Percentiles rank a stretch among this genome's conserved stretches.
Conservation (phyloP, 2,113 vertebrate species). For the Gadus macrocephalus region DNA sequence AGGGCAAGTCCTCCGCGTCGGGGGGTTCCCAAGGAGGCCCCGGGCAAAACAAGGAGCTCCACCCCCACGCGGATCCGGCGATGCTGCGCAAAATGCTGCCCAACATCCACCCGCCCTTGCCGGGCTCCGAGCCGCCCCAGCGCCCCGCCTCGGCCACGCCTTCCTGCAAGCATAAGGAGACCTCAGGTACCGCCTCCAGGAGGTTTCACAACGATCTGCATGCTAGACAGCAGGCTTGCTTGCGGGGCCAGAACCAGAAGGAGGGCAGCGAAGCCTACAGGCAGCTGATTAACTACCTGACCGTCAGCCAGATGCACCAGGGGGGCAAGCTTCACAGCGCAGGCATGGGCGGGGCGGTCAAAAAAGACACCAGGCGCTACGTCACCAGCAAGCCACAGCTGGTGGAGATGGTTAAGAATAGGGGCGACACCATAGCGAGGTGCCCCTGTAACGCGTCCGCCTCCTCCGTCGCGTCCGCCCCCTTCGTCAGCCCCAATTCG, state of each 20-base stretch:
- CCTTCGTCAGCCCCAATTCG: conserved; percentile 54
- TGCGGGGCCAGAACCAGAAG: conserved; percentile 62
- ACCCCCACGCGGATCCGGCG: conserved; percentile 82
- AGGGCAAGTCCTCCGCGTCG: conserved; percentile 58
- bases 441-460: conserved; percentile 64
- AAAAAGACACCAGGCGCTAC: conserved; percentile 67
- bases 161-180: conserved; percentile 88
- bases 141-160: conserved; percentile 78
- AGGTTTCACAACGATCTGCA: conserved; percentile 64
- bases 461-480: conserved; percentile 43
- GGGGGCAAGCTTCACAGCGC: conserved; percentile 67
- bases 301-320: conserved; percentile 74
- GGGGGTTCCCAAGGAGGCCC: conserved; percentile 62
- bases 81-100: conserved; percentile 86
- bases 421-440: conserved; percentile 53
- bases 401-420: conserved; percentile 64
- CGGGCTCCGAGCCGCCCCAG: conserved; percentile 75
- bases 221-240: conserved; percentile 59
- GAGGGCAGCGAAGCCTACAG: conserved; percentile 70
- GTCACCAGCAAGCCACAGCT: conserved; percentile 67
- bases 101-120: conserved; percentile 75
- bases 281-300: conserved; percentile 72
- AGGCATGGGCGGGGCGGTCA: conserved; percentile 63
- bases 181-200: conserved; percentile 80
- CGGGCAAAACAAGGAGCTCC: conserved; percentile 80